These are phyloP conservation scores for Nudaria mundana DNA, from an alignment of 2,888 invertebrate genomes.

Conservation along the genomic window DNA sequence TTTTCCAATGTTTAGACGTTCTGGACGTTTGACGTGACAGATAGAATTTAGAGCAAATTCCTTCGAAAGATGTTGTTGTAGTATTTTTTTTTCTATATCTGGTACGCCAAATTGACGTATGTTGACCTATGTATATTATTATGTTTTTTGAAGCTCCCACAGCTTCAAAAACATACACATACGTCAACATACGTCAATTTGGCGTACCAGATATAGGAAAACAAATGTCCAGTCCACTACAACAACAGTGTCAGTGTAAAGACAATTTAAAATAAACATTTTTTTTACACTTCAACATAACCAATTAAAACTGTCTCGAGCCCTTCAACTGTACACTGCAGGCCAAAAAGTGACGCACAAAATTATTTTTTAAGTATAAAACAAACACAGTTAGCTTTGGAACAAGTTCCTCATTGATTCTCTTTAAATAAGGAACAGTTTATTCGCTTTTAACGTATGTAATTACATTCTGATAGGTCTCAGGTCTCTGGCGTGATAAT, in stretches of 20 bases:
- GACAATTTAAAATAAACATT: too few species aligned
- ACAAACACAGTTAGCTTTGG: conserved; percentile 45
- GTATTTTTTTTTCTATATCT: not conserved
- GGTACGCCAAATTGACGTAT: too few species aligned
- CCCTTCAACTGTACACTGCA: conserved; percentile 30
- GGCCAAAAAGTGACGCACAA: conserved; percentile 31
- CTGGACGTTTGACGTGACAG: conserved; percentile 9
- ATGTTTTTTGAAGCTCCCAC: too few species aligned
- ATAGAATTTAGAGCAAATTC: not conserved
- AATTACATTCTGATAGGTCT: conserved; percentile 59
- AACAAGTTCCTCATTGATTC: conserved; percentile 54
- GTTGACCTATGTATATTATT: too few species aligned
- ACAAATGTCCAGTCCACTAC: too few species aligned
- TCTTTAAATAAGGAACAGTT: conserved; percentile 36
- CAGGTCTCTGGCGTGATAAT: conserved; percentile 46
- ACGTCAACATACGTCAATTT: too few species aligned
- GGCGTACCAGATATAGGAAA: too few species aligned
- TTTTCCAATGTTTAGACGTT: conserved; percentile 30
- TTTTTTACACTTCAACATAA: conserved; percentile 28
- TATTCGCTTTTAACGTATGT: conserved; percentile 44
- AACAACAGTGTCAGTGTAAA: too few species aligned
- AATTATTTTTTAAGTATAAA: conserved; percentile 50
- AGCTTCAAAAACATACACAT: too few species aligned
- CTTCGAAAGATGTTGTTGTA: not conserved
- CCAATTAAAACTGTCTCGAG: conserved; percentile 44